A percentile compares a stretch with the other conserved stretches of the same genome.
Evolutionary conservation across 1,140 invertebrate species (phyloP).

Genomic region (Lordiphosa collinella): DNA sequence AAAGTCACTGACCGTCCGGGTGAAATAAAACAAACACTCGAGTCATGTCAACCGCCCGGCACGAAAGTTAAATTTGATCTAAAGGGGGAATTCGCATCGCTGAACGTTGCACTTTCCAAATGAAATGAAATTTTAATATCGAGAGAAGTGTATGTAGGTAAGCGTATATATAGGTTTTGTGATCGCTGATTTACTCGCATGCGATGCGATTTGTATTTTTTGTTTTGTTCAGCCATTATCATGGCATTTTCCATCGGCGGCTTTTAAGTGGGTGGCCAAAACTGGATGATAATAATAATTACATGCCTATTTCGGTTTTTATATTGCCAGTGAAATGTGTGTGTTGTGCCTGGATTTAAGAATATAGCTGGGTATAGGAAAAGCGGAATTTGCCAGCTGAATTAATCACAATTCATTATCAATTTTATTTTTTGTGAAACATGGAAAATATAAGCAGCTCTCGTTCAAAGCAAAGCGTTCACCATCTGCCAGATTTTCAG

Average conservation of each 20-base stretch:
- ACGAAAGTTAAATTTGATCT: conserved; percentile 51
- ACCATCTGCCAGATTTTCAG: conserved; percentile 82
- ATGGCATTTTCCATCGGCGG: no score
- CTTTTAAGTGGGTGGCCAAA: no score
- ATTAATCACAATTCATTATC: background rate
- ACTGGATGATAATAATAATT: no score
- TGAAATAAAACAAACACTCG: background rate
- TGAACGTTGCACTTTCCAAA: background rate
- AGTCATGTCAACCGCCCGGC: conserved; percentile 41
- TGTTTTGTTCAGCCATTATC: no score
- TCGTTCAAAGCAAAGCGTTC: conserved; percentile 82
- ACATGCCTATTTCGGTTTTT: no score
- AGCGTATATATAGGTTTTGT: conserved; percentile 47
- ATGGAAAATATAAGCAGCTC: conserved; percentile 44
- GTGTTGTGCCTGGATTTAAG: no score
- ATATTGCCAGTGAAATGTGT: no score
- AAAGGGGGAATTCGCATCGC: conserved; percentile 17
- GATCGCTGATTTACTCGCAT: conserved; percentile 39
- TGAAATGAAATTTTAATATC: conserved; percentile 1
- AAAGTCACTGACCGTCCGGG: conserved; percentile 23
- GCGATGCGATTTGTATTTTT: conserved; percentile 32
- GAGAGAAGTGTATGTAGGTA: background rate
- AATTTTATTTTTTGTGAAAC: conserved; percentile 3
- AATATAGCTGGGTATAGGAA: no score
- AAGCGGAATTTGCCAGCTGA: no score